phyloP scores from a whole-genome alignment of 2,888 invertebrate genomes.

The Amaurobius ferox region DNA sequence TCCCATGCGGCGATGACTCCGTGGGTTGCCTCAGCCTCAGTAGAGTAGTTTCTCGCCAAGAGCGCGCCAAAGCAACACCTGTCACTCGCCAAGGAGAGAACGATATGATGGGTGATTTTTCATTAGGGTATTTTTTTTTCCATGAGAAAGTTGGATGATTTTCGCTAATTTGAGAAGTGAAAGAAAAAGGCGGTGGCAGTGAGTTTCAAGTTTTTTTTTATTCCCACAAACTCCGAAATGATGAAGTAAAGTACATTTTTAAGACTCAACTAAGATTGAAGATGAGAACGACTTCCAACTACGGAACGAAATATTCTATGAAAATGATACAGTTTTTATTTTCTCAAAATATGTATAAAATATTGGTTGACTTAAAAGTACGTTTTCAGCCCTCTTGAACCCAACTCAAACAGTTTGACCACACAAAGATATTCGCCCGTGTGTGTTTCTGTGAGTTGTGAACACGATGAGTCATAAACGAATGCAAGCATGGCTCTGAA shows the following conservation, averaged over 20 bases:
- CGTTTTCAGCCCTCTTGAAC: too few relatives aligned
- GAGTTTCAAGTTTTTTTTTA: neutral
- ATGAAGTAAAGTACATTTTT: neutral
- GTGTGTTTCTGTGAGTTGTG: too few relatives aligned
- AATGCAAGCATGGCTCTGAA: too few relatives aligned
- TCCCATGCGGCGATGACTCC: neutral
- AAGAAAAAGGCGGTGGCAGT: neutral
- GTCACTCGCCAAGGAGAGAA: neutral
- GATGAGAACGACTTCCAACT: too few relatives aligned
- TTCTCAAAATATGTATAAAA: too few relatives aligned
- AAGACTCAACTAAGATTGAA: too few relatives aligned
- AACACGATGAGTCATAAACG: too few relatives aligned
- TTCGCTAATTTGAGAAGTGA: conserved; percentile 7
- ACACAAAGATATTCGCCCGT: too few relatives aligned
- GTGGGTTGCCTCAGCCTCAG: neutral
- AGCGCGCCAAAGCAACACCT: conserved; percentile 10
- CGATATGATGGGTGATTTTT: neutral
- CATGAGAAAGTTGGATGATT: neutral
- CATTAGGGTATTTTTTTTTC: neutral
- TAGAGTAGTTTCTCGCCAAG: neutral
- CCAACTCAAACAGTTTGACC: too few relatives aligned
- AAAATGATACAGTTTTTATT: too few relatives aligned
- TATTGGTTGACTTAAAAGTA: too few relatives aligned
- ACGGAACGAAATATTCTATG: too few relatives aligned
- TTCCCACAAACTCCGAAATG: neutral